These are phyloP conservation scores for Drosophila teissieri DNA, from an alignment of 1,140 invertebrate genomes.

Conservation along the genomic window DNA sequence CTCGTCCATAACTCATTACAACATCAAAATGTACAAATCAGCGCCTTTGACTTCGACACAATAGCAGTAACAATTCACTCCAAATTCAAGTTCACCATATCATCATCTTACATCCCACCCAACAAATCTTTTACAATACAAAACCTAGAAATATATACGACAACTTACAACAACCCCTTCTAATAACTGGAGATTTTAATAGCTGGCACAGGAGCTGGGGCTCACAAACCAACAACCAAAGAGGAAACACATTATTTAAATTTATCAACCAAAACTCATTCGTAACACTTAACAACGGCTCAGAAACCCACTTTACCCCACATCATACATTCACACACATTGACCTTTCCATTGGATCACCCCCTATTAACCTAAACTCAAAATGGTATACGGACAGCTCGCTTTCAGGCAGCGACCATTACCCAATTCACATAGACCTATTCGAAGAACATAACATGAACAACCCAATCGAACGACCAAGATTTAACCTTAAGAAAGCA, in stretches of 20 bases:
- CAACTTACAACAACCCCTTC: conserved; percentile 15
- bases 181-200: conserved; percentile 19
- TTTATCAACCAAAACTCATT: too few species aligned
- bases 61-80: conserved; percentile 30
- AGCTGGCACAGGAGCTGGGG: conserved; percentile 16
- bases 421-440: too few species aligned
- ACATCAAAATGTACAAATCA: conserved; percentile 13
- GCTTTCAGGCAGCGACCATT: too few species aligned
- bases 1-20: conserved; percentile 1
- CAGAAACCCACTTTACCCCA: too few species aligned
- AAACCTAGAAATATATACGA: conserved; percentile 28
- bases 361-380: too few species aligned
- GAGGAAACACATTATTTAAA: too few species aligned
- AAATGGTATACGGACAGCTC: too few species aligned
- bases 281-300: too few species aligned
- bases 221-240: conserved; percentile 3
- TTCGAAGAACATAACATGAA: too few species aligned
- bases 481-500: conserved; percentile 12
- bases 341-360: too few species aligned
- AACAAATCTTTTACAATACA: conserved; percentile 13
- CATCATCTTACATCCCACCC: conserved; percentile 20
- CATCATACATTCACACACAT: too few species aligned
- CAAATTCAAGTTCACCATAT: conserved; percentile 24
- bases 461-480: too few species aligned
- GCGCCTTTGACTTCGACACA: conserved; percentile 17